Evolutionary conservation across 2,113 vertebrate genomes (phyloP).

Genomic region (Corythaixoides concolor): DNA sequence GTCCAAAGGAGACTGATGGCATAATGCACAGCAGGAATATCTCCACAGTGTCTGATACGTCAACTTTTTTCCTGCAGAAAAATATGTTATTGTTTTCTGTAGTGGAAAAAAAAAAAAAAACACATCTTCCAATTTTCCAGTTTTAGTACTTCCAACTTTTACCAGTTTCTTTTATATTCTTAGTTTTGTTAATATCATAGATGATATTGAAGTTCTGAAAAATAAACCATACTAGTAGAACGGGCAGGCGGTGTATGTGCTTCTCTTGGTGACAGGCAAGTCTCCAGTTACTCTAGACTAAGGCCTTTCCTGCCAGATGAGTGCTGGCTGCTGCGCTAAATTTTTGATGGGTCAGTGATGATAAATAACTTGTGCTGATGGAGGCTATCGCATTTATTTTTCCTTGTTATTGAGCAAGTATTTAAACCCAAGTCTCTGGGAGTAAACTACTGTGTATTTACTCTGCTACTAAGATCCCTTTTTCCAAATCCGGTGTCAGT

Average conservation of each 20-base stretch:
- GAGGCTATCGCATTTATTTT: neutral
- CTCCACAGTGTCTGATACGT: neutral
- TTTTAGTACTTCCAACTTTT: neutral
- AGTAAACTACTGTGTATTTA: neutral
- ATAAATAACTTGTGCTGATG: slow-evolving; percentile 13
- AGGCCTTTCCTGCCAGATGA: neutral
- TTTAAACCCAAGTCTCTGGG: neutral
- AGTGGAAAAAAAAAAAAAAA: neutral
- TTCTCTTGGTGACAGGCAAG: neutral
- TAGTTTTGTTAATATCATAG: neutral
- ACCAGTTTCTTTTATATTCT: neutral
- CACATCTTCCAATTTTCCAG: neutral
- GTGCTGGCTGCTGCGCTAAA: neutral
- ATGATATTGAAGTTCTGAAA: neutral
- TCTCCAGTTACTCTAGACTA: neutral
- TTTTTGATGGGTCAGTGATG: neutral
- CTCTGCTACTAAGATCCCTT: neutral
- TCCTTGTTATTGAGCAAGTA: neutral
- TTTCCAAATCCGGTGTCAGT: neutral
- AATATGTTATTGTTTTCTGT: neutral
- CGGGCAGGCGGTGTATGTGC: neutral
- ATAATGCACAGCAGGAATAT: neutral
- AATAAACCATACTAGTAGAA: neutral
- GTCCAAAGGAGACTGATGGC: neutral
- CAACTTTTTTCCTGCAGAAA: neutral